phyloP scores from a whole-genome alignment of 1,140 invertebrate genomes.

The Drosophila nigrodunni region DNA sequence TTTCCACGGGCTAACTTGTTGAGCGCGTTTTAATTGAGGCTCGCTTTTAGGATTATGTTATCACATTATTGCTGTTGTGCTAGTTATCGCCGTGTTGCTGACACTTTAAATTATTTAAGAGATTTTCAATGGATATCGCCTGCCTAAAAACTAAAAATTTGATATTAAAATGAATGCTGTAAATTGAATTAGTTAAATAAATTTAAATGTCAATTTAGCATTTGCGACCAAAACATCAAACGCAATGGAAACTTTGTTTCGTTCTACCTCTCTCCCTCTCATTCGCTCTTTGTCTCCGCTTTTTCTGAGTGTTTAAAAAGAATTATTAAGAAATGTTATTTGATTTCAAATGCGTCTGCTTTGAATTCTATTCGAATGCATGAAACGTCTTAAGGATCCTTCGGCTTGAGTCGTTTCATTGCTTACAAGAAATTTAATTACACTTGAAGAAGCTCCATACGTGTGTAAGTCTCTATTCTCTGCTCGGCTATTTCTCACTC shows the following conservation, averaged over 20 bases:
- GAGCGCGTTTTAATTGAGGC: slow-evolving; percentile 64
- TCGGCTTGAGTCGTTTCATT: slow-evolving; percentile 25
- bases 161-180: slow-evolving; percentile 16
- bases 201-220: slow-evolving; percentile 1
- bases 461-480: neutral
- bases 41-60: slow-evolving; percentile 55
- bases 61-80: slow-evolving; percentile 25
- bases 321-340: slow-evolving; percentile 31
- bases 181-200: slow-evolving; percentile 21
- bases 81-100: slow-evolving; percentile 10
- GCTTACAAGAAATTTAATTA: slow-evolving; percentile 39
- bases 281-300: too few relatives aligned
- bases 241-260: neutral
- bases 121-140: slow-evolving; percentile 18
- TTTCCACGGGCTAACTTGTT: slow-evolving; percentile 41
- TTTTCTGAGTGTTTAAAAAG: slow-evolving; percentile 5
- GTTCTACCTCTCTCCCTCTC: neutral
- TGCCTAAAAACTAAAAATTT: neutral
- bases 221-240: slow-evolving; percentile 9
- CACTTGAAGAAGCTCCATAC: slow-evolving; percentile 18
- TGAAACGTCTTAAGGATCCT: slow-evolving; percentile 10
- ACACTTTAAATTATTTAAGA: slow-evolving; percentile 41
- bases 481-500: neutral
- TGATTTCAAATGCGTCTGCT: slow-evolving; percentile 33
- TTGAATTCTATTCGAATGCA: slow-evolving; percentile 16